Evolutionary conservation across 2,888 invertebrate genomes (phyloP).

Genomic region (Zaprionus obscuricornis): DNA sequence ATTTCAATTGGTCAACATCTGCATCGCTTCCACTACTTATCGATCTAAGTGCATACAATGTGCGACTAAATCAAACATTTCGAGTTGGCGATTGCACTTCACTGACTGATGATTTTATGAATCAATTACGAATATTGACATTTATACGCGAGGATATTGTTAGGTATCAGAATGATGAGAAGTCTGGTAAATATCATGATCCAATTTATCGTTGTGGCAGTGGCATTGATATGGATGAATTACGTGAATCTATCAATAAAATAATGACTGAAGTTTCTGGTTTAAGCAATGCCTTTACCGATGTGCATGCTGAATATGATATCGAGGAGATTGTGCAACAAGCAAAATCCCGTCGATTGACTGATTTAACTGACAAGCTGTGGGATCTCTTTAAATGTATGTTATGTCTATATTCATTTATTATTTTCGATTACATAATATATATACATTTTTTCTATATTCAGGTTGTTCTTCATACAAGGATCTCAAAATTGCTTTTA

Average conservation of each 20-base stretch:
- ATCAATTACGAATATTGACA: slow-evolving; percentile 77
- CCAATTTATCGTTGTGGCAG: slow-evolving; percentile 79
- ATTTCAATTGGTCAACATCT: slow-evolving; percentile 73
- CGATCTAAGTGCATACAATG: slow-evolving; percentile 77
- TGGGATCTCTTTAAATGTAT: slow-evolving; percentile 82
- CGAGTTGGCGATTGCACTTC: slow-evolving; percentile 66
- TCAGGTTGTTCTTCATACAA: slow-evolving; percentile 81
- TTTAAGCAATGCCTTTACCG: slow-evolving; percentile 58
- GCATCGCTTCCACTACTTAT: slow-evolving; percentile 63
- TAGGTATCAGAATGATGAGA: slow-evolving; percentile 62
- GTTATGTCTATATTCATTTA: background rate
- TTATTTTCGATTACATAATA: background rate
- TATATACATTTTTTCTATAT: background rate
- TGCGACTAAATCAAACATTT: slow-evolving; percentile 76
- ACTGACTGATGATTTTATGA: slow-evolving; percentile 77
- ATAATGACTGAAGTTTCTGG: slow-evolving; percentile 79
- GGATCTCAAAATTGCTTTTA: slow-evolving; percentile 80
- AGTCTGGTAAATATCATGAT: slow-evolving; percentile 54
- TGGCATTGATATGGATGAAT: slow-evolving; percentile 75
- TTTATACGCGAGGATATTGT: slow-evolving; percentile 81
- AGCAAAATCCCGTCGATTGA: slow-evolving; percentile 66
- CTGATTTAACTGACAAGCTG: slow-evolving; percentile 82
- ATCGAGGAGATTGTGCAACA: slow-evolving; percentile 80
- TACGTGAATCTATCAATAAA: slow-evolving; percentile 76
- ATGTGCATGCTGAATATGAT: slow-evolving; percentile 63